Evolutionary conservation across 2,113 vertebrate genomes (phyloP).

Genomic region (Charina bottae): DNA sequence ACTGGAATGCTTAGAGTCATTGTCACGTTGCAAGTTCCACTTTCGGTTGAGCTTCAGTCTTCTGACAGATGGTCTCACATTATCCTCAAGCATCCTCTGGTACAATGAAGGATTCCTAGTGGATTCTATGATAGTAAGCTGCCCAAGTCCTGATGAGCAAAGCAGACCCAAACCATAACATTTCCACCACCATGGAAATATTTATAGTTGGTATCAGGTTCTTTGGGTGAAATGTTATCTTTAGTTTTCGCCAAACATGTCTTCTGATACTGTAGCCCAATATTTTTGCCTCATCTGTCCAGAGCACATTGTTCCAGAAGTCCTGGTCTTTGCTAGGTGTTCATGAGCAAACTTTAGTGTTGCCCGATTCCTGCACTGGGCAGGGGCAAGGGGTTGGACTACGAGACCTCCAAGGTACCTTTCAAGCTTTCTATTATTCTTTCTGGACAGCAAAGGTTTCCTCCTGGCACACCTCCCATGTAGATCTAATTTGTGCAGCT

Average conservation of each 20-base stretch:
- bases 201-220: not conserved
- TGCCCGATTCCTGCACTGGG: not conserved
- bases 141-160: not conserved
- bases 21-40: not conserved
- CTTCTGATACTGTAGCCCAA: not conserved
- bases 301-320: not conserved
- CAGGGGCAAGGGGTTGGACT: not conserved
- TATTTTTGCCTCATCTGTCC: not conserved
- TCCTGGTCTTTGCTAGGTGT: not conserved
- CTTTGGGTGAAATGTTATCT: not conserved
- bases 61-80: not conserved
- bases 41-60: not conserved
- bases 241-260: not conserved
- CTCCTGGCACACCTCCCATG: not conserved
- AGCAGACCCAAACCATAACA: not conserved
- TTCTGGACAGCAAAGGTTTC: not conserved
- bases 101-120: not conserved
- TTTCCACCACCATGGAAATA: not conserved
- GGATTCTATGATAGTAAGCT: not conserved
- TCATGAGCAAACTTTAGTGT: not conserved
- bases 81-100: not conserved
- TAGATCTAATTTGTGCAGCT: not conserved
- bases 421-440: not conserved
- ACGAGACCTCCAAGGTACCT: not conserved
- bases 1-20: not conserved